A percentile compares a stretch with the other conserved stretches of the same genome.
phyloP scores from a whole-genome alignment of 2,113 vertebrate genomes.

The Anhinga rufa region DNA sequence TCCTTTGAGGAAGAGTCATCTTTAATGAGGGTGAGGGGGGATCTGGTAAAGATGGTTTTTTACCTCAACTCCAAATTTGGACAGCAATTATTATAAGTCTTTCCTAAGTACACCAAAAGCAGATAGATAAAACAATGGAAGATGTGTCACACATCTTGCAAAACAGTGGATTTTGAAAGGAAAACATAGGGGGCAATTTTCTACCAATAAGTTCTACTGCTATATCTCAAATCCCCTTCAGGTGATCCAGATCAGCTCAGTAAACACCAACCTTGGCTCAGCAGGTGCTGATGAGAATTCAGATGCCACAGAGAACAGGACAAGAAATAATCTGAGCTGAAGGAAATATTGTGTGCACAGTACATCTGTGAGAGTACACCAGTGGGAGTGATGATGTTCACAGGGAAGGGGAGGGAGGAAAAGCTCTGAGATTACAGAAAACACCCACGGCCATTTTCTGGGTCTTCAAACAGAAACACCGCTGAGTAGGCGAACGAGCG shows the following conservation, averaged over 20 bases:
- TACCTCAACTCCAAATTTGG: not conserved
- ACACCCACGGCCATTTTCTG: not conserved
- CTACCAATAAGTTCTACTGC: not conserved
- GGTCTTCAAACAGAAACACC: not conserved
- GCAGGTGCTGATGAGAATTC: slow-evolving; percentile 3
- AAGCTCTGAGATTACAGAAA: not conserved
- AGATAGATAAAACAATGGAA: not conserved
- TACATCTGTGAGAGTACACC: not conserved
- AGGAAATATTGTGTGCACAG: not conserved
- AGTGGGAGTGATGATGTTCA: not conserved
- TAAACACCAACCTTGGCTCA: slow-evolving; percentile 1
- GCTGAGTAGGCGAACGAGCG: accelerated
- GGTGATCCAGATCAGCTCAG: not conserved
- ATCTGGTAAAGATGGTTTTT: not conserved
- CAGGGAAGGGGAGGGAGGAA: not conserved
- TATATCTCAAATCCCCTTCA: not conserved
- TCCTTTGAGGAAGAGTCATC: not conserved
- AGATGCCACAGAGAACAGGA: not conserved
- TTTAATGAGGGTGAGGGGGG: not conserved
- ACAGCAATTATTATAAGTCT: accelerated
- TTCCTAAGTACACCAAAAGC: not conserved
- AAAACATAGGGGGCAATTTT: not conserved
- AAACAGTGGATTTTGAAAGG: not conserved
- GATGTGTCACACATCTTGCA: not conserved
- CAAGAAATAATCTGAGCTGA: not conserved